These are phyloP conservation scores for Temnothorax rugatulus DNA, from an alignment of 2,888 invertebrate genomes.

Conservation along the genomic window DNA sequence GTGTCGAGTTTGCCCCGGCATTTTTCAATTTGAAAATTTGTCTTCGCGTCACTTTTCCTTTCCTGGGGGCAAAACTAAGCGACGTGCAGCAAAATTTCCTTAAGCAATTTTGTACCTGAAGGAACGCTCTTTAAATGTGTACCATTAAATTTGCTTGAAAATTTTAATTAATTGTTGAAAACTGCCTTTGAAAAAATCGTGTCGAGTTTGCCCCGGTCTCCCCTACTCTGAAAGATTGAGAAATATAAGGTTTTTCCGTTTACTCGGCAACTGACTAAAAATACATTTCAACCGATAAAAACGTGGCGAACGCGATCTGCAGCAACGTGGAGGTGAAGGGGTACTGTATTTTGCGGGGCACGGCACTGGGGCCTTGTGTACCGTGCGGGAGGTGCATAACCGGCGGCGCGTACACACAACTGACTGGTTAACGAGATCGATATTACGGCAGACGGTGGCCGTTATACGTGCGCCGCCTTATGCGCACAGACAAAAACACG, in stretches of 20 bases:
- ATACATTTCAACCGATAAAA: background rate
- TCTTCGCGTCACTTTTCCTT: too few relatives aligned
- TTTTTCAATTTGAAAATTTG: too few relatives aligned
- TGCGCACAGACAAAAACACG: conserved; percentile 40
- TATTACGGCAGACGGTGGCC: conserved; percentile 73
- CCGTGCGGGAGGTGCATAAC: conserved; percentile 60
- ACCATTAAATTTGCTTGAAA: too few relatives aligned
- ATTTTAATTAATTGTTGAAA: too few relatives aligned
- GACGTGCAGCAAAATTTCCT: too few relatives aligned
- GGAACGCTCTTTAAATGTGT: too few relatives aligned
- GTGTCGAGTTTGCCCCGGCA: too few relatives aligned
- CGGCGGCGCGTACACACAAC: conserved; percentile 51
- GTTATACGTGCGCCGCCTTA: conserved; percentile 58
- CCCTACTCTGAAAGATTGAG: background rate
- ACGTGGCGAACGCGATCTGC: background rate
- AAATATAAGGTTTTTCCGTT: background rate
- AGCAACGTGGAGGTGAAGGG: background rate
- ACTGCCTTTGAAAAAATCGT: too few relatives aligned
- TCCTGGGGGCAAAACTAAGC: too few relatives aligned
- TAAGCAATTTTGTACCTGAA: too few relatives aligned
- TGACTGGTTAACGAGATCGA: conserved; percentile 73
- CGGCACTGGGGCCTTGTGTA: conserved; percentile 39
- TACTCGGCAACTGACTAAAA: background rate
- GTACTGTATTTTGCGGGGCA: conserved; percentile 4
- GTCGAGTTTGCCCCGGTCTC: too few relatives aligned